phyloP scores from a whole-genome alignment of 1,140 invertebrate genomes.

The Aphelenchoides fujianensis region DNA sequence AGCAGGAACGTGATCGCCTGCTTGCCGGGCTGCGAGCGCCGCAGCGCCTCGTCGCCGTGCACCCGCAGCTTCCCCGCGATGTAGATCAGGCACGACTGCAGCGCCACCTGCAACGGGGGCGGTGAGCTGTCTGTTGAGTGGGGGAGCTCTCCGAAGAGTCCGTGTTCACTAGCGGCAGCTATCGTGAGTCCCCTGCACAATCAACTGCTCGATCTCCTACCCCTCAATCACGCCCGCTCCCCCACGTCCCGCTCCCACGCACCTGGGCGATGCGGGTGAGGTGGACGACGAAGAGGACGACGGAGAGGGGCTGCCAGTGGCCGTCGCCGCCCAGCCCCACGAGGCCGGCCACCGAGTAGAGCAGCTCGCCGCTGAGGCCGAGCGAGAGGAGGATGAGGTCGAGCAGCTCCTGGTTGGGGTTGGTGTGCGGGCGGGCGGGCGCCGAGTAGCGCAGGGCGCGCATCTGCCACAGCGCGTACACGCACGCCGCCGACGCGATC shows the following conservation, averaged over 20 bases:
- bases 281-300: slow-evolving; percentile 53
- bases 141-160: not conserved
- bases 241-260: too few species aligned
- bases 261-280: slow-evolving; percentile 54
- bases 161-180: too few species aligned
- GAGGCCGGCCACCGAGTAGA: slow-evolving; percentile 59
- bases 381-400: slow-evolving; percentile 56
- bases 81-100: slow-evolving; percentile 58
- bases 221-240: too few species aligned
- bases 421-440: not conserved
- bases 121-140: not conserved
- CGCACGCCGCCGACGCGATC: slow-evolving; percentile 43
- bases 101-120: slow-evolving; percentile 54
- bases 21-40: slow-evolving; percentile 55
- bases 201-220: too few species aligned
- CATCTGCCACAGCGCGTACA: slow-evolving; percentile 56
- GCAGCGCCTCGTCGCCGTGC: slow-evolving; percentile 36
- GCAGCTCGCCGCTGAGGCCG: slow-evolving; percentile 57
- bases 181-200: too few species aligned
- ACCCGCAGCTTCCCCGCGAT: slow-evolving; percentile 57
- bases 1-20: slow-evolving; percentile 48
- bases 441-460: slow-evolving; percentile 46
- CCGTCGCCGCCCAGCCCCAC: slow-evolving; percentile 54
- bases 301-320: slow-evolving; percentile 48
- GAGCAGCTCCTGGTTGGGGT: slow-evolving; percentile 45